Conservation (phyloP, 2,113 vertebrate species). For the Nettapus auritus region DNA sequence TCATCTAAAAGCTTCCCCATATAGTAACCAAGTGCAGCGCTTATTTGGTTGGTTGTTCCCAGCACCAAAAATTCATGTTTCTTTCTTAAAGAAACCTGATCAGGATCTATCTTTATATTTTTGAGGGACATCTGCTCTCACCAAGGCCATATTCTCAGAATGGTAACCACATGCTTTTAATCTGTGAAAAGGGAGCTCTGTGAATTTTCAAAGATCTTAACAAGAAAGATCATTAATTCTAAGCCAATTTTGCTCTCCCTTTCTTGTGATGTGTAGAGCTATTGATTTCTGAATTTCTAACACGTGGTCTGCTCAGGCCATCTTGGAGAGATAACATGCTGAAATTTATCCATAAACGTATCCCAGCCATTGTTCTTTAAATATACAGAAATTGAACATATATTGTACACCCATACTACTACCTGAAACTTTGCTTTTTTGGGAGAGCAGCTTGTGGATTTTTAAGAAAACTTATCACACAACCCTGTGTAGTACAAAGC, state of each 20-base stretch:
- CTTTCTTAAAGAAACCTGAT: background rate
- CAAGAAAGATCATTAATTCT: background rate
- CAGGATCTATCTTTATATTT: background rate
- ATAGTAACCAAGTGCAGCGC: background rate
- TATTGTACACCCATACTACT: background rate
- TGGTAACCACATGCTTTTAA: background rate
- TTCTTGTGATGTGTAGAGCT: background rate
- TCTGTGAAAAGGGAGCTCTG: background rate
- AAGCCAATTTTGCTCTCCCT: background rate
- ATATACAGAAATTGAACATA: background rate
- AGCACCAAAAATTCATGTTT: background rate
- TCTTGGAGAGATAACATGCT: background rate
- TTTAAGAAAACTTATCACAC: background rate
- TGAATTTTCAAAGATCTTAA: background rate
- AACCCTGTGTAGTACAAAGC: background rate
- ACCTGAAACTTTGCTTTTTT: background rate
- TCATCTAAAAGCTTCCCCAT: background rate
- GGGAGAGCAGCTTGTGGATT: background rate
- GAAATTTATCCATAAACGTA: background rate
- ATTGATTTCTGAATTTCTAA: background rate
- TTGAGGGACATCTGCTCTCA: background rate
- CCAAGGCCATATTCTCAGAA: background rate
- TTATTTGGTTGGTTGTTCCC: background rate
- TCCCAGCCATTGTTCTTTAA: background rate
- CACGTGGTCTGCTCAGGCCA: background rate